Percentiles rank a stretch among this genome's conserved stretches.
These are phyloP conservation scores for Antennarius striatus DNA, from an alignment of 2,113 vertebrate genomes.

Conservation along the genomic window DNA sequence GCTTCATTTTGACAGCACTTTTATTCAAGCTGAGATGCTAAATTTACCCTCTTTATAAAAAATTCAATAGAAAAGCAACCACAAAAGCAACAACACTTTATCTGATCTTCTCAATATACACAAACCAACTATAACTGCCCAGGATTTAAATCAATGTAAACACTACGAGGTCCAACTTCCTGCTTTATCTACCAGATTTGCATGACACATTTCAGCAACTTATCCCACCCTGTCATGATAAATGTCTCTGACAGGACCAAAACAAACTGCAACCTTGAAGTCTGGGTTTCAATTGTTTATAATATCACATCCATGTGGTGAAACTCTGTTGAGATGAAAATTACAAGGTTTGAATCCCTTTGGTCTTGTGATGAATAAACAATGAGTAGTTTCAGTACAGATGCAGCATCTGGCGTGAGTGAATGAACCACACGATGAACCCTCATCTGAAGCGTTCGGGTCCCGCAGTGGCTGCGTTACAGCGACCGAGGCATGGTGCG, in stretches of 20 bases:
- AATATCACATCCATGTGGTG: slow-evolving; percentile 20
- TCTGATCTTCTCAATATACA: slow-evolving; percentile 52
- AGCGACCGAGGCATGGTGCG: slow-evolving; percentile 30
- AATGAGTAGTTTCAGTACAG: slow-evolving; percentile 44
- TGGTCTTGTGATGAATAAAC: slow-evolving; percentile 47
- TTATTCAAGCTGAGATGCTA: slow-evolving; percentile 21
- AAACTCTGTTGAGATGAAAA: slow-evolving; percentile 18
- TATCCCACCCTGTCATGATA: not conserved
- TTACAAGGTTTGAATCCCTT: slow-evolving; percentile 36
- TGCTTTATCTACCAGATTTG: slow-evolving; percentile 25
- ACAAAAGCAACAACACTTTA: slow-evolving; percentile 45
- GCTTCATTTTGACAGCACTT: slow-evolving; percentile 6
- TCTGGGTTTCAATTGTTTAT: slow-evolving; percentile 19
- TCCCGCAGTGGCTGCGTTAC: slow-evolving; percentile 32
- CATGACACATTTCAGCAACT: slow-evolving; percentile 3
- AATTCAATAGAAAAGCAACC: slow-evolving; percentile 26
- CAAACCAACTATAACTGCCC: slow-evolving; percentile 44
- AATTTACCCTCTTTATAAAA: slow-evolving; percentile 26
- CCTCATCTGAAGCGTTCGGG: slow-evolving; percentile 25
- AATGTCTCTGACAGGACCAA: no score
- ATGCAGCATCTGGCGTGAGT: slow-evolving; percentile 38
- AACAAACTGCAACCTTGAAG: not conserved
- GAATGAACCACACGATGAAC: slow-evolving; percentile 39
- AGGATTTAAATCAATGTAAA: slow-evolving; percentile 41
- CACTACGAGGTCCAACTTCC: not conserved